Evolutionary conservation across 1,140 invertebrate species (phyloP).

Genomic region (Fopius arisanus): DNA sequence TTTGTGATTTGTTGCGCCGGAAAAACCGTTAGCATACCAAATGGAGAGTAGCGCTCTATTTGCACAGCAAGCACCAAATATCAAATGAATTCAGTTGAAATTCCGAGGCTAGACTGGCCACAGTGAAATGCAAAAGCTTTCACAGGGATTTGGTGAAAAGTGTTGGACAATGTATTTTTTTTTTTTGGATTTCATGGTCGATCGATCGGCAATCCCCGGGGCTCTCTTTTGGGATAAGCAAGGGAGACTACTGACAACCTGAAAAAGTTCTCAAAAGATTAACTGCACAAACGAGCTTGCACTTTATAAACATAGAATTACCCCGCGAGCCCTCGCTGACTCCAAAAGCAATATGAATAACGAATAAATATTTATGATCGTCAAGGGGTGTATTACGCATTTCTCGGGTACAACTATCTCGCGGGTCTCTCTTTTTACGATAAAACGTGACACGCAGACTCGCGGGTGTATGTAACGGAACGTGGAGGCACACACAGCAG

Average conservation of each 20-base stretch:
- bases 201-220: slow-evolving; percentile 12
- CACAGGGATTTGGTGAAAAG: slow-evolving; percentile 16
- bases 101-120: background rate
- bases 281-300: slow-evolving; percentile 27
- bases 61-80: background rate
- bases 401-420: background rate
- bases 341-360: background rate
- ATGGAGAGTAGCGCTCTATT: background rate
- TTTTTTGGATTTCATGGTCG: slow-evolving; percentile 13
- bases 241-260: slow-evolving; percentile 19
- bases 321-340: background rate
- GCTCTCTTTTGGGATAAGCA: slow-evolving; percentile 16
- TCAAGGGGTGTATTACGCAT: background rate
- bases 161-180: slow-evolving; percentile 6
- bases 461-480: slow-evolving; percentile 29
- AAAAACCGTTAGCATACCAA: background rate
- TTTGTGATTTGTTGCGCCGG: background rate
- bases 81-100: background rate
- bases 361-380: slow-evolving; percentile 1
- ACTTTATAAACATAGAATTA: background rate
- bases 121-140: slow-evolving; percentile 11
- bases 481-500: slow-evolving; percentile 20
- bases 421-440: slow-evolving; percentile 1
- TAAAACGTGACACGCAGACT: slow-evolving; percentile 1
- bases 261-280: slow-evolving; percentile 29